Conservation (phyloP, 2,113 vertebrate genomes). For the Bos indicus region DNA sequence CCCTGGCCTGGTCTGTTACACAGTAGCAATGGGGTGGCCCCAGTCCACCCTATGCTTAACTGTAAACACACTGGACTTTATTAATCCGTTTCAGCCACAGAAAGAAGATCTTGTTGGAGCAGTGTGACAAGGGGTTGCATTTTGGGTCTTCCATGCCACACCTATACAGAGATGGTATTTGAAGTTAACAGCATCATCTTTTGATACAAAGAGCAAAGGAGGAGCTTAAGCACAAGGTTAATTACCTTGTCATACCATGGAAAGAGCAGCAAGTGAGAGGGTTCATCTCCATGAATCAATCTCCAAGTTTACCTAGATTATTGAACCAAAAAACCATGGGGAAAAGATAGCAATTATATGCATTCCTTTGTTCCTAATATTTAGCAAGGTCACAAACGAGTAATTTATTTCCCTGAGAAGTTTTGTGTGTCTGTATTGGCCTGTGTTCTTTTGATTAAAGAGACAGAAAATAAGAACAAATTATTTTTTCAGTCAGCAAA, state of each 20-base stretch:
- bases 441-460: constrained; percentile 5
- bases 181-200: background rate
- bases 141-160: background rate
- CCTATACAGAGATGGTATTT: background rate
- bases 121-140: background rate
- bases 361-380: background rate
- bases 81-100: background rate
- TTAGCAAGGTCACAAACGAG: background rate
- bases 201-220: background rate
- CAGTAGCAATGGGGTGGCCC: background rate
- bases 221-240: background rate
- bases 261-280: background rate
- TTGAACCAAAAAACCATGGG: background rate
- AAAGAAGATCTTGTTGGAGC: background rate
- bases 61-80: background rate
- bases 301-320: background rate
- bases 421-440: background rate
- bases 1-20: background rate
- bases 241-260: background rate
- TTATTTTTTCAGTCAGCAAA: background rate
- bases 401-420: constrained; percentile 12
- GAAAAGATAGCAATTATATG: background rate
- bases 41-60: background rate
- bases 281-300: background rate
- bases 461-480: background rate